Evolutionary conservation across 2,888 invertebrate species (phyloP).

Genomic region (Reticulitermes lucifugus): DNA sequence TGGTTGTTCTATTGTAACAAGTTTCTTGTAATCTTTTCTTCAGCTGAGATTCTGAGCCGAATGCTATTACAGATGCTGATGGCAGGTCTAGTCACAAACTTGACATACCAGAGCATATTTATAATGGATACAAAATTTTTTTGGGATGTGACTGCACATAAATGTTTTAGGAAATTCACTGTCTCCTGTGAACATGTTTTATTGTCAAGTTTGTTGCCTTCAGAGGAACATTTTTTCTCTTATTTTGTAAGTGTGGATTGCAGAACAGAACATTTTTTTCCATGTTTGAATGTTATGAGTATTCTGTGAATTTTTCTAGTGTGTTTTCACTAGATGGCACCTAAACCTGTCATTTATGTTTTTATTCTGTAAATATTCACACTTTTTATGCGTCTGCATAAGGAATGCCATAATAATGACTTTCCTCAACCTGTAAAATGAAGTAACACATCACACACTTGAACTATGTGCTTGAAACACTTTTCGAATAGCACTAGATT

Average conservation of each 20-base stretch:
- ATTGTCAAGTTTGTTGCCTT: slow-evolving; percentile 23
- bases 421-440: slow-evolving; percentile 31
- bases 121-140: not conserved
- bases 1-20: too few relatives aligned
- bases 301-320: slow-evolving; percentile 19
- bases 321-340: slow-evolving; percentile 31
- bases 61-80: too few relatives aligned
- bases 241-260: slow-evolving; percentile 42
- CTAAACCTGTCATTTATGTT: slow-evolving; percentile 23
- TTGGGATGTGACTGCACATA: slow-evolving; percentile 23
- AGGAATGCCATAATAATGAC: slow-evolving; percentile 39
- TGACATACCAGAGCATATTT: too few relatives aligned
- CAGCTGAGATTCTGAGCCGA: too few relatives aligned
- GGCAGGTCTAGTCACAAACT: too few relatives aligned
- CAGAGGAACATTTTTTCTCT: slow-evolving; percentile 22
- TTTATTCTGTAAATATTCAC: slow-evolving; percentile 35
- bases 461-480: slow-evolving; percentile 35
- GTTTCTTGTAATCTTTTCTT: too few relatives aligned
- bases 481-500: slow-evolving; percentile 36
- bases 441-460: slow-evolving; percentile 34
- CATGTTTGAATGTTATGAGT: slow-evolving; percentile 11
- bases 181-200: slow-evolving; percentile 28
- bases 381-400: slow-evolving; percentile 25
- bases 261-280: not conserved
- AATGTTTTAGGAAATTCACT: slow-evolving; percentile 35